Percentiles rank a stretch among this genome's conserved stretches.
These are phyloP conservation scores for Drosophila prostipennis DNA, from an alignment of 2,888 invertebrate genomes.

Conservation along the genomic window DNA sequence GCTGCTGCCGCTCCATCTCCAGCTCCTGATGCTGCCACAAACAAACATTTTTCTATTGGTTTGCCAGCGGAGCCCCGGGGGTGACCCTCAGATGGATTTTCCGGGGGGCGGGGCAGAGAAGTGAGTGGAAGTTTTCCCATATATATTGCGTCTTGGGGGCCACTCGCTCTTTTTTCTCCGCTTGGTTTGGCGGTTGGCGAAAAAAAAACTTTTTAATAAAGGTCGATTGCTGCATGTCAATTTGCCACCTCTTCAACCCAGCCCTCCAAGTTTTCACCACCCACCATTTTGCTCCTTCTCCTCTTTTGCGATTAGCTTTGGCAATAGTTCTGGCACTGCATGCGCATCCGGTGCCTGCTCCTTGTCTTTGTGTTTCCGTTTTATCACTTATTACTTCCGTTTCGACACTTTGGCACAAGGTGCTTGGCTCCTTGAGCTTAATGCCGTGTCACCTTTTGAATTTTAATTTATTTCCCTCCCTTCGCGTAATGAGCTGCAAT, in stretches of 20 bases:
- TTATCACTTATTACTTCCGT: constrained; percentile 80
- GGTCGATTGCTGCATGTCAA: constrained; percentile 81
- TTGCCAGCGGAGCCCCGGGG: constrained; percentile 56
- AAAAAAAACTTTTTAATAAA: constrained; percentile 78
- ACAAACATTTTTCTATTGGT: constrained; percentile 78
- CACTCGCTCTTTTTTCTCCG: constrained; percentile 27
- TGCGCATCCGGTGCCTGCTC: constrained; percentile 64
- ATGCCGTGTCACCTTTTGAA: constrained; percentile 71
- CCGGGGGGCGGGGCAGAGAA: constrained; percentile 1
- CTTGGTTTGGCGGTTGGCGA: constrained; percentile 18
- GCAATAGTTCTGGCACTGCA: constrained; percentile 66
- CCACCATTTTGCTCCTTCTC: background rate
- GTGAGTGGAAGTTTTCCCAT: constrained; percentile 32
- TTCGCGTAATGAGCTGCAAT: constrained; percentile 36
- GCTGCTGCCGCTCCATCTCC: constrained; percentile 35
- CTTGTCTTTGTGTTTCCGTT: constrained; percentile 70
- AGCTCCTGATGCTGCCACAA: constrained; percentile 59
- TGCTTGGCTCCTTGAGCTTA: constrained; percentile 50
- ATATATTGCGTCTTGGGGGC: constrained; percentile 77
- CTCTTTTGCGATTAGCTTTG: constrained; percentile 65
- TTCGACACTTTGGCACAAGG: constrained; percentile 57
- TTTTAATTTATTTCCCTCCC: constrained; percentile 58
- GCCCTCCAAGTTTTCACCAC: constrained; percentile 2
- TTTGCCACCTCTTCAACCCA: constrained; percentile 50
- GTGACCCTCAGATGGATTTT: constrained; percentile 36